Percentiles rank a stretch among this genome's conserved stretches.
Evolutionary conservation across 2,113 vertebrate genomes (phyloP).

Genomic region (Cryptomyrus ogoouensis): DNA sequence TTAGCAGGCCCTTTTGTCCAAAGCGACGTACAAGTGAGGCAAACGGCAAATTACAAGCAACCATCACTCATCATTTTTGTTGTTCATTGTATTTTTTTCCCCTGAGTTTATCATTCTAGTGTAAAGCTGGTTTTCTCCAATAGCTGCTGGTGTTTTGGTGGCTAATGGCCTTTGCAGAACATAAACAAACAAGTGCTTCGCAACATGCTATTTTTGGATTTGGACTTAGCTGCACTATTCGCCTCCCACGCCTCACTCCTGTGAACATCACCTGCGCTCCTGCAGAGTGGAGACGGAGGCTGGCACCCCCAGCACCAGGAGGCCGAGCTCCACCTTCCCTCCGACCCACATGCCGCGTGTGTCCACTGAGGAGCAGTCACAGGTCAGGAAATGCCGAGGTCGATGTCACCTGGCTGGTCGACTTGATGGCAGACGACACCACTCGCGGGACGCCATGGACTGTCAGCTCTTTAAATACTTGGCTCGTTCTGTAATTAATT

Average conservation of each 20-base stretch:
- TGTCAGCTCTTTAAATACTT: neutral
- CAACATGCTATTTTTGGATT: neutral
- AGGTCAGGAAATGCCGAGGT: constrained; percentile 57
- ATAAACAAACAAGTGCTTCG: neutral
- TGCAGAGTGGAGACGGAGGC: constrained; percentile 61
- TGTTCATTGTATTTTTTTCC: neutral
- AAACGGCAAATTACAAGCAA: neutral
- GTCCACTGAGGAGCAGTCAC: constrained; percentile 71
- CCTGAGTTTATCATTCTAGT: neutral
- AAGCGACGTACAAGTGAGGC: neutral
- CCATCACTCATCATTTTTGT: neutral
- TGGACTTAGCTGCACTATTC: neutral
- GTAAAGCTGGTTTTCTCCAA: neutral
- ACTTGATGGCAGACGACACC: neutral
- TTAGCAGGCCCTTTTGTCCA: neutral
- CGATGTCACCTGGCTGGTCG: neutral
- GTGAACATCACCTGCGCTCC: constrained; percentile 26
- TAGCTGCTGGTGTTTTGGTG: neutral
- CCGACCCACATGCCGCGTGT: constrained; percentile 81
- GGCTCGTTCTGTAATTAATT: neutral
- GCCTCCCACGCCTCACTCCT: neutral
- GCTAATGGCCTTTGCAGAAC: neutral
- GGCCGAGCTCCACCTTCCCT: constrained; percentile 84
- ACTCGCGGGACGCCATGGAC: neutral
- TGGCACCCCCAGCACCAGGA: constrained; percentile 55